Conservation (phyloP, 1,140 invertebrate genomes). For the Tyrophagus putrescentiae region DNA sequence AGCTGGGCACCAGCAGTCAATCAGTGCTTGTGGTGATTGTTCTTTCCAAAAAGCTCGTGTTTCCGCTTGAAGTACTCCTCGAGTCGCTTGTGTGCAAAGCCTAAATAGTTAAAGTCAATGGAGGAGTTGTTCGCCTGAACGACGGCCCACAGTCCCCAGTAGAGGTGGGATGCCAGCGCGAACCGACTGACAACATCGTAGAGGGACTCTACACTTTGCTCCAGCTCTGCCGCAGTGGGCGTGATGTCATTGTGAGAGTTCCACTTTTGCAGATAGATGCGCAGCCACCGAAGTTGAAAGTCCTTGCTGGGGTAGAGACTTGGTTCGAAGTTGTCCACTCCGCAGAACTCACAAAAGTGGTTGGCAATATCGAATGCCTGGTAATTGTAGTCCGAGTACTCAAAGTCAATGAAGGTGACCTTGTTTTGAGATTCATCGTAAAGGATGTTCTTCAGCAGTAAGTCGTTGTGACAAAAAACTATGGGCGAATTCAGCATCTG, state of each 20-base stretch:
- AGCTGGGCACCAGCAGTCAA: too few species aligned
- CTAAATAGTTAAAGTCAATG: conserved; percentile 85
- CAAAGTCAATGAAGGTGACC: conserved; percentile 91
- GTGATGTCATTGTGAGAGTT: conserved; percentile 19
- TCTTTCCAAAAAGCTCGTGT: background rate
- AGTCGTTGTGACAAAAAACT: conserved; percentile 94
- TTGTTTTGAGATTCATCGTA: conserved; percentile 40
- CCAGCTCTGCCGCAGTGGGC: conserved; percentile 28
- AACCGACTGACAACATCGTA: conserved; percentile 65
- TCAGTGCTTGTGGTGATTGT: too few species aligned
- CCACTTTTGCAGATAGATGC: conserved; percentile 47
- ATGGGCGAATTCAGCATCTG: conserved; percentile 53
- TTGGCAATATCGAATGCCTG: conserved; percentile 93
- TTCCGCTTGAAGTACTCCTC: conserved; percentile 19
- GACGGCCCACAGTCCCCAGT: conserved; percentile 85
- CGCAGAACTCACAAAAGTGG: conserved; percentile 89
- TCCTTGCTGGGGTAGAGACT: conserved; percentile 58
- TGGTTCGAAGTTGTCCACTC: conserved; percentile 44
- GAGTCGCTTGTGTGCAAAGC: conserved; percentile 42
- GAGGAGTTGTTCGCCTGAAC: conserved; percentile 75
- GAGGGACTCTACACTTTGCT: conserved; percentile 48
- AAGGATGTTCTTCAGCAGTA: conserved; percentile 83
- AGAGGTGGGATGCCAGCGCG: conserved; percentile 59
- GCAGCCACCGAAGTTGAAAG: conserved; percentile 67
- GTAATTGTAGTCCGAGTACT: conserved; percentile 86